phyloP scores from a whole-genome alignment of 2,797 vertebrate species.

The Hafferia zeledoni region DNA sequence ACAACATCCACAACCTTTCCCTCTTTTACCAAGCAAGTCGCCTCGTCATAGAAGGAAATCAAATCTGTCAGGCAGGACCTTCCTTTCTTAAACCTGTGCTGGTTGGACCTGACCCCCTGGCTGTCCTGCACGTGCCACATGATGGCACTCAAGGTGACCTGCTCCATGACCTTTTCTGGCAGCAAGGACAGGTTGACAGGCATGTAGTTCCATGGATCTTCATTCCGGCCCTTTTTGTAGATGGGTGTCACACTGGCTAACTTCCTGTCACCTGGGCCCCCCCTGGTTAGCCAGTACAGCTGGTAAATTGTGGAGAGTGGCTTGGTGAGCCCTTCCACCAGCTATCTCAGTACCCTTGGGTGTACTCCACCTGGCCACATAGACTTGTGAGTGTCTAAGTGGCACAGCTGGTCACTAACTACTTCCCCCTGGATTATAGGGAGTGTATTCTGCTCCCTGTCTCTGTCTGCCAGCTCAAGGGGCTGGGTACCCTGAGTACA shows the following conservation, averaged over 20 bases:
- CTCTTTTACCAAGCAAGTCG: neutral
- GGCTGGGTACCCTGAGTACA: neutral
- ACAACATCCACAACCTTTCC: too few relatives aligned
- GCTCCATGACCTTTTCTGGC: neutral
- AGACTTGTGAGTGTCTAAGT: neutral
- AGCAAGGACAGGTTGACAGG: neutral
- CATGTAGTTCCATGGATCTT: neutral
- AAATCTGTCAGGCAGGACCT: neutral
- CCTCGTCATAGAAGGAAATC: neutral
- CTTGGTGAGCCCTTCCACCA: neutral
- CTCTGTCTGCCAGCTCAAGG: neutral
- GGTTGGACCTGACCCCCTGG: neutral
- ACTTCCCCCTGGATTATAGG: neutral
- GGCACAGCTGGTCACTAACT: neutral
- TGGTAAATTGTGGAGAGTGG: neutral
- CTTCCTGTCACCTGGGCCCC: neutral
- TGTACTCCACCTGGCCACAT: neutral
- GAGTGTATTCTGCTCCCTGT: neutral
- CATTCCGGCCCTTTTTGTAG: neutral
- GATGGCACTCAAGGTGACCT: neutral
- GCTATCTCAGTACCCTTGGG: fast-evolving
- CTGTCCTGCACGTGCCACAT: neutral
- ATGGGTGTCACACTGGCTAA: neutral
- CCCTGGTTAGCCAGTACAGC: neutral
- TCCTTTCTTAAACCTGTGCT: neutral